Percentiles rank a stretch among this genome's conserved stretches.
Conservation (phyloP, 23 tunicate genomes). For the Diplosoma virens region DNA sequence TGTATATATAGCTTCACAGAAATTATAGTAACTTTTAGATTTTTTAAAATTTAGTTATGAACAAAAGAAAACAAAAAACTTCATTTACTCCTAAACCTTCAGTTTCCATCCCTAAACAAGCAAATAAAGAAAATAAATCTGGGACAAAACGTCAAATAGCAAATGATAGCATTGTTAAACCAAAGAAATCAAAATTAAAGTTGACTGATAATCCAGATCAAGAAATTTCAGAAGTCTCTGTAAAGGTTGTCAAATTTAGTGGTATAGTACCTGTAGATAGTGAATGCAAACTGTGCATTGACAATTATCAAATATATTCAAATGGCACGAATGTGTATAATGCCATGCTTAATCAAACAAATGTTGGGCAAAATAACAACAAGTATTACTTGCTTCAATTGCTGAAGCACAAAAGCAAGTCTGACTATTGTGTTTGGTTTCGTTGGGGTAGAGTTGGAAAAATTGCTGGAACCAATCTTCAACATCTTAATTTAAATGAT, state of each 20-base stretch:
- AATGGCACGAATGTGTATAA: slow-evolving; percentile 39
- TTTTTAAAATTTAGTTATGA: too few relatives aligned
- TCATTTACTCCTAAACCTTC: too few relatives aligned
- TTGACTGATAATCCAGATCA: neutral
- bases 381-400: slow-evolving; percentile 76
- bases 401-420: slow-evolving; percentile 35
- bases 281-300: slow-evolving; percentile 11
- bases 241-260: slow-evolving; percentile 33
- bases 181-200: neutral
- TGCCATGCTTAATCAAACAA: slow-evolving; percentile 88
- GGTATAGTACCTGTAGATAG: slow-evolving; percentile 75
- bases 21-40: too few relatives aligned
- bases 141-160: too few relatives aligned
- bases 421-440: slow-evolving; percentile 51
- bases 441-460: slow-evolving; percentile 89
- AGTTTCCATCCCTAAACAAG: too few relatives aligned
- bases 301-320: slow-evolving; percentile 48
- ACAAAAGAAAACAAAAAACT: too few relatives aligned
- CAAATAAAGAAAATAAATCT: too few relatives aligned
- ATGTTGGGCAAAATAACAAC: slow-evolving; percentile 75
- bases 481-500: neutral
- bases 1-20: too few relatives aligned
- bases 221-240: neutral
- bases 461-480: slow-evolving; percentile 60
- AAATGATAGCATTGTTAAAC: too few relatives aligned